phyloP scores from a whole-genome alignment of 53 echinoderm and acorn worm species.

The Henricia sp. region DNA sequence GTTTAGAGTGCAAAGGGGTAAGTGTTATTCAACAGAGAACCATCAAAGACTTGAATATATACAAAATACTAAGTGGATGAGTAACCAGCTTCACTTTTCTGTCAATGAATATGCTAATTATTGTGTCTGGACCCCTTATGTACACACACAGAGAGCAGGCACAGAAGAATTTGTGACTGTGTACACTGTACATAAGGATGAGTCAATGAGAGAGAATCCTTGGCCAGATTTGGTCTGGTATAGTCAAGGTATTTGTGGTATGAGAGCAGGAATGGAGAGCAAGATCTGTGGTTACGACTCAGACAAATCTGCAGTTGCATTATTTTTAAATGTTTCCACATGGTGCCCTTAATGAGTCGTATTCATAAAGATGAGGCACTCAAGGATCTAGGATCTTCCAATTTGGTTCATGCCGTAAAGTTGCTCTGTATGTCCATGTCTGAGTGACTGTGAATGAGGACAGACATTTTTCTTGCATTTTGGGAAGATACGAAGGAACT shows the following conservation, averaged over 20 bases:
- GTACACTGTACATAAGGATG: no score
- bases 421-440: not conserved
- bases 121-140: not conserved
- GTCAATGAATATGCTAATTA: not conserved
- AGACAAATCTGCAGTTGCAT: not conserved
- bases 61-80: not conserved
- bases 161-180: not conserved
- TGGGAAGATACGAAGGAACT: not conserved
- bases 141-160: not conserved
- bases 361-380: not conserved
- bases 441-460: not conserved
- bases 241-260: slow-evolving; percentile 46
- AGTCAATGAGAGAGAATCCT: slow-evolving; percentile 13
- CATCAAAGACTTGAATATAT: not conserved
- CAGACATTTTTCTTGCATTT: no score
- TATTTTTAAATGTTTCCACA: not conserved
- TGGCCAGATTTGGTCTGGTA: slow-evolving; percentile 46
- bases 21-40: not conserved
- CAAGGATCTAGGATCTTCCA: not conserved
- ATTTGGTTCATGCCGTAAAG: not conserved
- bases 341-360: not conserved
- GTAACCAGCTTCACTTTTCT: not conserved
- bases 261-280: slow-evolving; percentile 24
- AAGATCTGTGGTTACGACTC: not conserved
- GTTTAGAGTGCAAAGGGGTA: no score